Evolutionary conservation across 2,888 invertebrate species (phyloP).

Genomic region (Melinaea marsaeus): DNA sequence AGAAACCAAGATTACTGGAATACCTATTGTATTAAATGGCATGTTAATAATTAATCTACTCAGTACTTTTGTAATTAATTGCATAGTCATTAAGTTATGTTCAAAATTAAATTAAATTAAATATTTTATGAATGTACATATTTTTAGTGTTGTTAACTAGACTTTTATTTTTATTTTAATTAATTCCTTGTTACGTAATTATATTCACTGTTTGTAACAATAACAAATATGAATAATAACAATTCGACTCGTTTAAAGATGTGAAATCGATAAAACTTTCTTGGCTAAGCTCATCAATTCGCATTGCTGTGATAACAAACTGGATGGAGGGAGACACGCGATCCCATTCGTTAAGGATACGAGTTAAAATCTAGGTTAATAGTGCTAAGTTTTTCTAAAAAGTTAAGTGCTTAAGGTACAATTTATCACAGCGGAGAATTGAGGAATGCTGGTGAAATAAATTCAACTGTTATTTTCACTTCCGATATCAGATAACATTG

Average conservation of each 20-base stretch:
- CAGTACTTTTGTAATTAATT: no score
- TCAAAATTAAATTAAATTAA: no score
- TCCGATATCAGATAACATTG: constrained; percentile 11
- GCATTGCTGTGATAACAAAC: constrained; percentile 10
- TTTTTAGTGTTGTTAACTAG: background rate
- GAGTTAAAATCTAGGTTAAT: constrained; percentile 25
- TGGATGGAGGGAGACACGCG: constrained; percentile 4
- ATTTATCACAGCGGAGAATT: constrained; percentile 25
- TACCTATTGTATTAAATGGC: background rate
- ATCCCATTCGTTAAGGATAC: constrained; percentile 18
- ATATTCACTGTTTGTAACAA: background rate
- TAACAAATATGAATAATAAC: no score
- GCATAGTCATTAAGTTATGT: no score
- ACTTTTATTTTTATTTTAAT: background rate
- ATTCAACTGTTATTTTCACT: constrained; percentile 16
- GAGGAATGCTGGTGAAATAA: constrained; percentile 21
- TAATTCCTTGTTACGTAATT: background rate
- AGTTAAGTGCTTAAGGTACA: constrained; percentile 27
- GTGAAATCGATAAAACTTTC: constrained; percentile 3
- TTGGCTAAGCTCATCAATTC: constrained; percentile 4
- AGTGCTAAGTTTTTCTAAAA: constrained; percentile 22
- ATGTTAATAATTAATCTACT: no score
- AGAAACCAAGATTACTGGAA: constrained; percentile 15
- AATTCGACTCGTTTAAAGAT: background rate
- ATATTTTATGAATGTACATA: no score